Evolutionary conservation across 2,113 vertebrate species (phyloP), one percentile per base, ranked within the genome.

Genomic region (Paramormyrops kingsleyae): DNA sequence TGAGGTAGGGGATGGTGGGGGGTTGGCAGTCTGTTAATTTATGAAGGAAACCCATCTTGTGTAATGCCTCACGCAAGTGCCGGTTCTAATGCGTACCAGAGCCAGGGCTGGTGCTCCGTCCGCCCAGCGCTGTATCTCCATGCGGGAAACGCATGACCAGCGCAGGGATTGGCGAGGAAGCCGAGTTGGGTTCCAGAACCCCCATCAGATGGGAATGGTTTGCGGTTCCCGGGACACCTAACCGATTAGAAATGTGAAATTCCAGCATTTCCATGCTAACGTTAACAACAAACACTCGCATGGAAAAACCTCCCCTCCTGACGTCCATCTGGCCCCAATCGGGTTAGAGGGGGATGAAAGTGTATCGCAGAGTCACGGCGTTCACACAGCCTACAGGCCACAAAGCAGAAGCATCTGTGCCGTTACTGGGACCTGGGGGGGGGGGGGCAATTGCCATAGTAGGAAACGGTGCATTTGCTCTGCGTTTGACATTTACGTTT

Each of bases 181-280:
- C 13, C 17, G n/a, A 39, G 31, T 13, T 74, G 19, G 70, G 88
- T 42, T 50, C 39, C n/a, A 52, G 44, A 89, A n/a, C 27, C 27
- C 35, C 88, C 52, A 27, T 89, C 74, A 83, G 77, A 77, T 50
- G 88, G 74, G 49, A 56, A 52, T 53, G 31, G 47, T 70, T 83
- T 83, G 46, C 24, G 27, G 35, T 42, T 89, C 88, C 47, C 12
- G 6, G 77, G 52, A 83, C 47, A 52, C 88, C 62, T 49, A 88
- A 88, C 42, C n/a, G 50, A 89, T 89, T 80, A 80, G 66, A 46
- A 88, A 80, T 89, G 62, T 49, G 62, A 44, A 49, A 52, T 21
- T 77, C 9, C 6, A 50, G 31, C 24, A 50, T 89, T 89, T 89
- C 66, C 62, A 89, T 89, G 66, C 74, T 52, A 53, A 83, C 47